A percentile compares a stretch with the other conserved stretches of the same genome.
Conservation (phyloP, 1,140 invertebrate species). For the Drosophila teissieri region DNA sequence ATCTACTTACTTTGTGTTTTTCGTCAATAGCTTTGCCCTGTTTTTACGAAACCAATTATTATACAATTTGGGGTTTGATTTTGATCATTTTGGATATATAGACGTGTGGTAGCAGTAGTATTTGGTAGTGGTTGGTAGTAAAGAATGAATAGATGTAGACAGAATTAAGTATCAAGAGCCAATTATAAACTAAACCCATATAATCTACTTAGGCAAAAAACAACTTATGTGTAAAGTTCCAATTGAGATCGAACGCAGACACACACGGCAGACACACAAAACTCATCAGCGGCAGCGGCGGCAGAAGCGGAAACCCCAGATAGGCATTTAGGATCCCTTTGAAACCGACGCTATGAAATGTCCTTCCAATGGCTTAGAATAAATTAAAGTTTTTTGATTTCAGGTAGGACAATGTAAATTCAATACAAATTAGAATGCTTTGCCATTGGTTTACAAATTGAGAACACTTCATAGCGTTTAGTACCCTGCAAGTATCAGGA, state of each 20-base stretch:
- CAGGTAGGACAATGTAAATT: background rate
- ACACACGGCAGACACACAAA: slow-evolving; percentile 69
- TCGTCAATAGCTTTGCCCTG: slow-evolving; percentile 84
- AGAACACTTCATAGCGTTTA: slow-evolving; percentile 36
- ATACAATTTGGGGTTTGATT: slow-evolving; percentile 47
- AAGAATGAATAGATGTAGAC: slow-evolving; percentile 62
- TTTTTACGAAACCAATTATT: slow-evolving; percentile 68
- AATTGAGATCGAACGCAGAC: slow-evolving; percentile 67
- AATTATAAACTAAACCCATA: slow-evolving; percentile 68
- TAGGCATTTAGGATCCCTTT: slow-evolving; percentile 13
- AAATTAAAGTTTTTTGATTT: background rate
- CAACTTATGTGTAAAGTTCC: slow-evolving; percentile 38
- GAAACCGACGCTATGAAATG: slow-evolving; percentile 40
- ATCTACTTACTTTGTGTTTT: slow-evolving; percentile 82
- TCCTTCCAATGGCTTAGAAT: background rate
- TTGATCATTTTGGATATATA: slow-evolving; percentile 29
- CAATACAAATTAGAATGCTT: background rate
- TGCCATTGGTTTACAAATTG: background rate
- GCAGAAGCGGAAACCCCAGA: slow-evolving; percentile 17
- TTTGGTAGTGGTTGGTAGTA: slow-evolving; percentile 64
- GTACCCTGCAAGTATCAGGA: background rate
- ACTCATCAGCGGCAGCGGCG: slow-evolving; percentile 47
- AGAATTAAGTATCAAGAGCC: slow-evolving; percentile 62
- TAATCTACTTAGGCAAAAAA: slow-evolving; percentile 35
- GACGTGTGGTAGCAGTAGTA: slow-evolving; percentile 45